phyloP scores from a whole-genome alignment of 2,888 invertebrate species.

The Mactromeris polynyma region DNA sequence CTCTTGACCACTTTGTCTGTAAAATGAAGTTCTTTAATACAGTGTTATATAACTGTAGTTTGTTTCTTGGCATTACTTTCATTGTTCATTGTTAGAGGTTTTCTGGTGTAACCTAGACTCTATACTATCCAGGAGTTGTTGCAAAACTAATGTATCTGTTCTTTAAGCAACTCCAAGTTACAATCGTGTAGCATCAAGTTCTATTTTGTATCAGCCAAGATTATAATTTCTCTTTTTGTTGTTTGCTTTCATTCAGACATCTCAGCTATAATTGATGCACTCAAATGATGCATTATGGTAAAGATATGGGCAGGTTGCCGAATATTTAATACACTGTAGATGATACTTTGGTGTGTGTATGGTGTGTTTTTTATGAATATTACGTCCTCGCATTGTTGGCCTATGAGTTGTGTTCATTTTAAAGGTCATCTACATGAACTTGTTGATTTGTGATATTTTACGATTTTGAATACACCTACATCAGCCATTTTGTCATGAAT shows the following conservation, averaged over 20 bases:
- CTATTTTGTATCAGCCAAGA: background rate
- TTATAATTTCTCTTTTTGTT: background rate
- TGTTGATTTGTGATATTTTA: no score
- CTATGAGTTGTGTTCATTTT: background rate
- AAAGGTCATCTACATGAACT: background rate
- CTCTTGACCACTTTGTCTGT: no score
- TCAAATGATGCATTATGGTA: background rate
- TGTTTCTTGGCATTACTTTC: background rate
- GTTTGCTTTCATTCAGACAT: constrained; percentile 6
- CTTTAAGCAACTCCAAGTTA: background rate
- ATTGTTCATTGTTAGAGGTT: background rate
- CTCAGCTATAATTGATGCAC: background rate
- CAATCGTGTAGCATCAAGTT: background rate
- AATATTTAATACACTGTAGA: constrained; percentile 2
- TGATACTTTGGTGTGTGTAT: background rate
- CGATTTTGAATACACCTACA: no score
- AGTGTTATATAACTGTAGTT: background rate
- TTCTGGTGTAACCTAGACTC: background rate
- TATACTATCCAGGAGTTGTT: background rate
- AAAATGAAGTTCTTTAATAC: background rate
- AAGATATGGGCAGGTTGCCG: constrained; percentile 12
- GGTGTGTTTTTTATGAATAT: background rate
- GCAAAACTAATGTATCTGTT: background rate
- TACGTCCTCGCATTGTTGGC: background rate
- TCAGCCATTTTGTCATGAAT: no score